Conservation (phyloP, 2,797 vertebrate species). For the Salmo trutta region DNA sequence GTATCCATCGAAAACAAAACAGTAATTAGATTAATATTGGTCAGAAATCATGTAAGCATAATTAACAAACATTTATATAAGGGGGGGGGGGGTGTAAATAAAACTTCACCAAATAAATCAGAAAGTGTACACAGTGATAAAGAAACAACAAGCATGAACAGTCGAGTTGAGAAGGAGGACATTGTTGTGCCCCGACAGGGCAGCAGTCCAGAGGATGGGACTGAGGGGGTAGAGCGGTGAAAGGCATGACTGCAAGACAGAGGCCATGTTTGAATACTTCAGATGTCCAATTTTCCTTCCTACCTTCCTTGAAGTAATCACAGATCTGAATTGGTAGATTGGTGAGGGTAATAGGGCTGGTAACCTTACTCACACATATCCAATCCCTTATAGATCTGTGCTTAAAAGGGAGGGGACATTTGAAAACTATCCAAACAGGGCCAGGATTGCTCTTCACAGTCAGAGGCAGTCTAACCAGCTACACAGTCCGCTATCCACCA, state of each 20-base stretch:
- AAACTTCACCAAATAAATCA: not conserved
- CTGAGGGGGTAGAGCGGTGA: not conserved
- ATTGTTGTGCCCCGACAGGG: not conserved
- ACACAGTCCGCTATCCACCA: constrained; percentile 82
- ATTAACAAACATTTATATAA: not conserved
- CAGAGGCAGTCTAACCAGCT: constrained; percentile 73
- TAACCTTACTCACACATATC: not conserved
- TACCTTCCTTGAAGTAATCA: no score
- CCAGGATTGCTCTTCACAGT: constrained; percentile 8
- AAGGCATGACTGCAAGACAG: not conserved
- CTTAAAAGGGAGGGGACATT: not conserved
- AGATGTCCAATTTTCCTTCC: not conserved
- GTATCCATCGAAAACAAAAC: not conserved
- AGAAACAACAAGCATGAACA: not conserved
- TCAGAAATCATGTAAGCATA: not conserved
- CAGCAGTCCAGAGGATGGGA: not conserved
- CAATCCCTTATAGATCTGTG: not conserved
- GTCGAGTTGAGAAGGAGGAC: not conserved
- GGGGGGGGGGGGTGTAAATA: not conserved
- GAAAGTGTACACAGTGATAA: not conserved
- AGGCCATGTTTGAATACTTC: not conserved
- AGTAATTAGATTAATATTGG: not conserved
- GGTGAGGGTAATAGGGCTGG: not conserved
- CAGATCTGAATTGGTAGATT: not conserved
- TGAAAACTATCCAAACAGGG: not conserved